Evolutionary conservation across 2,888 invertebrate genomes (phyloP).

Genomic region (Sminthurinus aureus): DNA sequence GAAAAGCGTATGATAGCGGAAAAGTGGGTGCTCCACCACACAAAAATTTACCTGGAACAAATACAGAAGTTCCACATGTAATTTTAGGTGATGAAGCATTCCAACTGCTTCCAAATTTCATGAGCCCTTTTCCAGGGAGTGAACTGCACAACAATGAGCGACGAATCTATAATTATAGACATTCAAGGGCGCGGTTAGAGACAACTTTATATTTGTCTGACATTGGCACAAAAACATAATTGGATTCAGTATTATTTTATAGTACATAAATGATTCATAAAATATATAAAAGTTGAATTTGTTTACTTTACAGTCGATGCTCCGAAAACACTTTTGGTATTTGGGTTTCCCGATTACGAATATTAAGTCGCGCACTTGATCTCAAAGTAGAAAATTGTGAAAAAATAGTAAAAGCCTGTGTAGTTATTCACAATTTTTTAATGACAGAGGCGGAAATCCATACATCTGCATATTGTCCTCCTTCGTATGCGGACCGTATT

Average conservation of each 20-base stretch:
- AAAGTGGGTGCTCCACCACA: conserved; percentile 39
- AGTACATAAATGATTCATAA: too few relatives aligned
- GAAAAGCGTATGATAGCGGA: conserved; percentile 15
- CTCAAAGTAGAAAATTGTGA: background rate
- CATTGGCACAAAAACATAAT: too few relatives aligned
- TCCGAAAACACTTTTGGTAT: background rate
- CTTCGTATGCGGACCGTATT: background rate
- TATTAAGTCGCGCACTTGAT: background rate
- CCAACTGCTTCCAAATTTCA: conserved; percentile 25
- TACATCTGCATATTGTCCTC: background rate
- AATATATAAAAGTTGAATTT: too few relatives aligned
- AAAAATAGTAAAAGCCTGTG: background rate
- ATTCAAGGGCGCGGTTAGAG: conserved; percentile 43
- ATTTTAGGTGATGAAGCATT: conserved; percentile 42
- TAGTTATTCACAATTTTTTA: background rate
- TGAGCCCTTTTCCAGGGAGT: conserved; percentile 37
- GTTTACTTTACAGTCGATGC: background rate
- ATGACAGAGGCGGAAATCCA: background rate
- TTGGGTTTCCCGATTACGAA: background rate
- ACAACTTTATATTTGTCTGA: too few relatives aligned
- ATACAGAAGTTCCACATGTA: conserved; percentile 1
- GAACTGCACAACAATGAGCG: background rate
- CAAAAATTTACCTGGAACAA: conserved; percentile 20
- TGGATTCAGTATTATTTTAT: too few relatives aligned
- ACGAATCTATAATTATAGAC: conserved; percentile 45